Base-by-base conservation (phyloP, 1,140 invertebrate genomes). In the Drosophila aff. region DNA sequence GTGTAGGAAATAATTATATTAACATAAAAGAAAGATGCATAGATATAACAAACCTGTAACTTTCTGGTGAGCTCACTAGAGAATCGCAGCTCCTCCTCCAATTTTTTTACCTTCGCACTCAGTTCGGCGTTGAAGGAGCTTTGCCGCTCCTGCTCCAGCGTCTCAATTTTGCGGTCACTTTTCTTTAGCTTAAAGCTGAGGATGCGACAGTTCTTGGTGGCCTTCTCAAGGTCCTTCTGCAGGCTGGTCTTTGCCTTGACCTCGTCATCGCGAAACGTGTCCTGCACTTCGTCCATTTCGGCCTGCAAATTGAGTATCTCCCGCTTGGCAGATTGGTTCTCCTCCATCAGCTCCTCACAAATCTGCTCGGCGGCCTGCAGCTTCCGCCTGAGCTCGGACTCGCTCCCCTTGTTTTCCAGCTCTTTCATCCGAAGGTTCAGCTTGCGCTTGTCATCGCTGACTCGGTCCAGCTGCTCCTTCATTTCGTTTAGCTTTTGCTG, bases 271-370 rank as follows among this genome's bases (percentile, higher is more conserved):
- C 98, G 96, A 93, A 99, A 99, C 92, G 97, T 98, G 93, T 99
- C 98, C 92, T 99, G 98, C 96, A 99, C 97, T 94, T 99, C 98
- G 91, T 99, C 98, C 93, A 99, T 98, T 94, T 99, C 98, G 64
- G 98, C 97, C 90, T 98, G 97, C 84, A 99, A 94, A 83, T 99
- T 97, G 55, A 96, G 93, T 21, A 99, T 95, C 93, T 99, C 98
- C 79, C 97, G 97, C 89, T 98, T 98, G 93, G 99, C 96, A 52
- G 97, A 96, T 91, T 99, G 97, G 93, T 99, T 99, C 93, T 99
- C 99, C 85, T 99, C 97, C 96, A 98, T 97, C 3, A 99, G 94
- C 76, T 98, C 97, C 92, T 99, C 97, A 86, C 97, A 97, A 3
- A 98, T 94, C 52, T 96, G 96, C 94, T 99, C 98, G 2, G 97